Conservation (phyloP, 2,113 vertebrate species). For the Thomomys bottae region DNA sequence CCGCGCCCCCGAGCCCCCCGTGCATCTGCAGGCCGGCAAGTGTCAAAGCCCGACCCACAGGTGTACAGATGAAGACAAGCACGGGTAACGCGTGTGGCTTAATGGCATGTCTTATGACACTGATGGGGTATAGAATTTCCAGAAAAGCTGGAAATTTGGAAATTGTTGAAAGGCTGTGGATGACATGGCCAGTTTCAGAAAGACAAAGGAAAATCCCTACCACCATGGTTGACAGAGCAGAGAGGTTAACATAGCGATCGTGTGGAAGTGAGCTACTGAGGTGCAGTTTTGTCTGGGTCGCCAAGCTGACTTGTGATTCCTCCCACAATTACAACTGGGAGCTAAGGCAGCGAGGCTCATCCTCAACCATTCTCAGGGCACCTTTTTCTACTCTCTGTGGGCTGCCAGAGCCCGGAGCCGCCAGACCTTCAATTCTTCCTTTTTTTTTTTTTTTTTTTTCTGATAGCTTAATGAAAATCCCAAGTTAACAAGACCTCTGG, state of each 20-base stretch:
- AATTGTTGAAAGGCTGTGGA: constrained; percentile 58
- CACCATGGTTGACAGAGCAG: constrained; percentile 40
- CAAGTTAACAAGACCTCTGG: constrained; percentile 8
- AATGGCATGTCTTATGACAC: constrained; percentile 60
- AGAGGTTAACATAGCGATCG: constrained; percentile 60
- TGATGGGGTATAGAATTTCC: constrained; percentile 73
- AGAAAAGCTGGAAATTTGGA: constrained; percentile 74
- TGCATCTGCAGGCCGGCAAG: constrained; percentile 56
- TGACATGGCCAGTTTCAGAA: constrained; percentile 63
- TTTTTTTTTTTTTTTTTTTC: neutral
- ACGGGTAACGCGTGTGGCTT: constrained; percentile 63
- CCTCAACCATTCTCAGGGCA: neutral
- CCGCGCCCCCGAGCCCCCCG: neutral
- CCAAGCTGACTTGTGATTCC: constrained; percentile 20
- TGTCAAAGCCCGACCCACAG: constrained; percentile 69
- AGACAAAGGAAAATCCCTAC: constrained; percentile 72
- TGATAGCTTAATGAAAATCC: neutral
- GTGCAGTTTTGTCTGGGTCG: neutral
- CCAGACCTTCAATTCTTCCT: neutral
- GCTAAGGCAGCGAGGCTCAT: neutral
- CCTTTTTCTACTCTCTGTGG: neutral
- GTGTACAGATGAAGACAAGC: constrained; percentile 77
- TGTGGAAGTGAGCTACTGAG: constrained; percentile 32
- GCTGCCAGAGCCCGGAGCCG: neutral
- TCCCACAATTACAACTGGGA: neutral